These are phyloP conservation scores for Taenioides sp. DNA, from an alignment of 2,797 vertebrate species.

Conservation along the genomic window DNA sequence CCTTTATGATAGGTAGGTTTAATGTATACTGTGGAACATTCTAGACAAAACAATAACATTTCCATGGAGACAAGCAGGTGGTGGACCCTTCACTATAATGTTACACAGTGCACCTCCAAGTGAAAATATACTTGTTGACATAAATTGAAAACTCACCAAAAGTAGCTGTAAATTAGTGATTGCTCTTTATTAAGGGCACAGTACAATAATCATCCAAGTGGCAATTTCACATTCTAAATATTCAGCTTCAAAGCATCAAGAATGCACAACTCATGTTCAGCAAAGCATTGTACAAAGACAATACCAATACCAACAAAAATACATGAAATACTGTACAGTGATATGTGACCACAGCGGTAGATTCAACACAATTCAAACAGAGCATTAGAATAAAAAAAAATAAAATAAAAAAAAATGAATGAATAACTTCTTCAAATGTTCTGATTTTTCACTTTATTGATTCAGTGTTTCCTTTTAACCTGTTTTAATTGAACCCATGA, in stretches of 20 bases:
- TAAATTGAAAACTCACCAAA: too few species aligned
- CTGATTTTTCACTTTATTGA: neutral
- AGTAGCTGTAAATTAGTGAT: constrained; percentile 5
- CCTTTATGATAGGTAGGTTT: too few species aligned
- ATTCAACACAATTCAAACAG: neutral
- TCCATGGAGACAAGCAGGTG: too few species aligned
- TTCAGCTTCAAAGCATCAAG: constrained; percentile 14
- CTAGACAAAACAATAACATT: too few species aligned
- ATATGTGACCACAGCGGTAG: neutral
- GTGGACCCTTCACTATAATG: too few species aligned
- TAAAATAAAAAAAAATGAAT: too few species aligned
- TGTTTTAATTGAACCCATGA: neutral
- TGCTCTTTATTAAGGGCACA: constrained; percentile 36
- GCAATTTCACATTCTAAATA: constrained; percentile 22
- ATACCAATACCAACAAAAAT: constrained; percentile 2
- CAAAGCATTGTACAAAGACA: neutral
- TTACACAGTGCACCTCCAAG: too few species aligned
- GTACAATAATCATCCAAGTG: constrained; percentile 24
- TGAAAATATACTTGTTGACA: too few species aligned
- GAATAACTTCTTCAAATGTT: neutral
- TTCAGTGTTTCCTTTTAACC: too few species aligned
- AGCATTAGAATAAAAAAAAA: too few species aligned
- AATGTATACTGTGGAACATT: too few species aligned
- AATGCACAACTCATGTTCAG: constrained; percentile 14
- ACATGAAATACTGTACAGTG: neutral